A percentile compares a stretch with the other conserved stretches of the same genome.
Evolutionary conservation across 2,888 invertebrate genomes (phyloP).

Genomic region (Dastarcus helophoroides): DNA sequence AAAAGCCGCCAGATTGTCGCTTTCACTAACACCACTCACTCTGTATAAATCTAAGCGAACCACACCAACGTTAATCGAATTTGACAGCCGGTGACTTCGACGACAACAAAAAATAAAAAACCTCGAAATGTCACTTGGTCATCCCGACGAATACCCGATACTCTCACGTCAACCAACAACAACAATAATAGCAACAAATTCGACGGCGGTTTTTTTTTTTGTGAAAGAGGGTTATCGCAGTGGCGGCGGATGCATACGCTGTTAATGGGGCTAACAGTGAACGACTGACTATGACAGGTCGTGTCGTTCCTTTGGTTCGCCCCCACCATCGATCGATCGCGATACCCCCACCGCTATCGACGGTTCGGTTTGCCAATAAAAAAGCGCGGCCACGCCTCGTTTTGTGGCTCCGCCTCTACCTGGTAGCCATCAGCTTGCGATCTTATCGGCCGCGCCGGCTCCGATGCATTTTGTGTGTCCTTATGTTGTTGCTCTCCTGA

Average conservation of each 20-base stretch:
- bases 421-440: constrained; percentile 39
- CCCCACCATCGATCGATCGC: constrained; percentile 28
- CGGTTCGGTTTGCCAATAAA: constrained; percentile 23
- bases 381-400: constrained; percentile 22
- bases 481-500: constrained; percentile 19
- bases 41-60: constrained; percentile 13
- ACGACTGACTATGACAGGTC: constrained; percentile 13
- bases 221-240: too few relatives aligned
- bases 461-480: too few relatives aligned
- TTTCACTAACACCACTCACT: constrained; percentile 14
- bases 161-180: constrained; percentile 6
- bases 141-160: too few relatives aligned
- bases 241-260: too few relatives aligned
- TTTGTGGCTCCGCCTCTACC: constrained; percentile 26
- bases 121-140: too few relatives aligned
- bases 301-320: constrained; percentile 8
- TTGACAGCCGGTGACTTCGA: not conserved
- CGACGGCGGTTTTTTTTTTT: too few relatives aligned
- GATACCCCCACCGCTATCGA: constrained; percentile 21
- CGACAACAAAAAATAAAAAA: constrained; percentile 3
- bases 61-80: too few relatives aligned
- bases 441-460: too few relatives aligned
- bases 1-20: constrained; percentile 38
- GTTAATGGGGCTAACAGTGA: too few relatives aligned
- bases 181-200: too few relatives aligned